phyloP scores from a whole-genome alignment of 2,797 vertebrate species.

The Melanotaenia boesemani region DNA sequence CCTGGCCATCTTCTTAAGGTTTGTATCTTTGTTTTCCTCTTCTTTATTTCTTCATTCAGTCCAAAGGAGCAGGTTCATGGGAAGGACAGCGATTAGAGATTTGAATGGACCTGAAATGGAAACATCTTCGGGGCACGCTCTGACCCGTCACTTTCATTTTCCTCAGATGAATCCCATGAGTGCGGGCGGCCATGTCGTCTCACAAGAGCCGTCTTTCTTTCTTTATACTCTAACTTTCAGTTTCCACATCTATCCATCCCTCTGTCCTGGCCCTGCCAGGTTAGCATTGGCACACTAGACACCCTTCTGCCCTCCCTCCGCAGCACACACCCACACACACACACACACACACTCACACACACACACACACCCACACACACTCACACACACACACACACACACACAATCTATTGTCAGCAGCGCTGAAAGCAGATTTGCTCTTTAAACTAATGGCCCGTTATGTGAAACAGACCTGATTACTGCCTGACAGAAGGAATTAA shows the following conservation, averaged over 20 bases:
- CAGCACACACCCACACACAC: conserved; percentile 7
- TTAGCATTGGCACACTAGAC: conserved; percentile 70
- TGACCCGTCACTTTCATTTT: conserved; percentile 90
- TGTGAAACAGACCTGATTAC: conserved; percentile 98
- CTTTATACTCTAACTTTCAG: conserved; percentile 35
- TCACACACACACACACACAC: conserved; percentile 47
- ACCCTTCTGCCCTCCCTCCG: conserved; percentile 1
- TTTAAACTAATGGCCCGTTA: conserved; percentile 93
- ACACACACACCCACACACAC: conserved; percentile 46
- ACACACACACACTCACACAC: too few species aligned
- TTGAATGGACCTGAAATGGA: conserved; percentile 88
- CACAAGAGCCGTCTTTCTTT: conserved; percentile 13
- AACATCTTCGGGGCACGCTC: conserved; percentile 91
- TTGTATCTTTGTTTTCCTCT: conserved; percentile 6
- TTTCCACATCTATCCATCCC: conserved; percentile 29
- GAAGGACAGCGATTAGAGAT: conserved; percentile 91
- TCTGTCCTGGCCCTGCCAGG: conserved; percentile 66
- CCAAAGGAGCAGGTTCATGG: conserved; percentile 83
- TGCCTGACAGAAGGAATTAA: conserved; percentile 90
- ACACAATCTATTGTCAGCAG: conserved; percentile 85
- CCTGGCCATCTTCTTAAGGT: not conserved
- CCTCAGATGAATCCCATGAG: conserved; percentile 83
- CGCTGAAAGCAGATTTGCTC: conserved; percentile 89
- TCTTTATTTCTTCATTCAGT: conserved; percentile 3
- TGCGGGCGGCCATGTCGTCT: conserved; percentile 48